Base-by-base conservation (phyloP, 2,888 invertebrate genomes). In the Caenorhabditis imperialis region DNA sequence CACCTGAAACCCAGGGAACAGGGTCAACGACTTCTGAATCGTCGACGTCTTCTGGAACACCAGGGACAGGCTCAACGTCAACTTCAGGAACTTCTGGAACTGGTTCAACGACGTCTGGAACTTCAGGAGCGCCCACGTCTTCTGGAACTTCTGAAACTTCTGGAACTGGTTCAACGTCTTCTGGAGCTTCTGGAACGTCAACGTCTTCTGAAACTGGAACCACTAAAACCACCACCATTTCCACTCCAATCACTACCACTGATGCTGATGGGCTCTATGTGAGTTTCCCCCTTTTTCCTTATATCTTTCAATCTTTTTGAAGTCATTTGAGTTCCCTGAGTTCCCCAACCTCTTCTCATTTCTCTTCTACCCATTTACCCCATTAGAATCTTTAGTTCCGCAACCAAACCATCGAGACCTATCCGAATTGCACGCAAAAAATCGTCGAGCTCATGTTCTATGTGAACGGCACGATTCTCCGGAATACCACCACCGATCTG, bases 341-440 rank as follows among this genome's bases (percentile, higher is more conserved):
- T 20, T 6, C 12, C 20, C 42, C 20, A n/a, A n/a, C n/a, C n/a
- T n/a, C n/a, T n/a, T n/a, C n/a, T n/a, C 42, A 16, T 16, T 42
- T 16, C 20, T 14, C 2, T 42, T 18, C 42, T 16, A 16, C 20
- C 30, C n/a, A n/a, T n/a, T 27, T 1, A 20, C 23, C 44, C 22
- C 8, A 5, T 23, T 10, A 18, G 3, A 20, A 7, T 20, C 7
- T 55, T 45, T 45, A 57, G 57, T 57, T 57, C 35, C 57, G 57
- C 16, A 57, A 57, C 35, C 2, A n/a, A 12, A 57, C 57, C 20
- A 37, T 57, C 23, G n/a, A 33, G 23, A 1, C 25, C 4, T 57
- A 30, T 45, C 45, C 45, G 1, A 57, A 57, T 37, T 57, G 57
- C 45, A 57, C 57, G 8, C 20, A 23, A 12, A 57, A 57, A 42